phyloP scores from a whole-genome alignment of 2,888 invertebrate genomes.

The Athalia circularis region DNA sequence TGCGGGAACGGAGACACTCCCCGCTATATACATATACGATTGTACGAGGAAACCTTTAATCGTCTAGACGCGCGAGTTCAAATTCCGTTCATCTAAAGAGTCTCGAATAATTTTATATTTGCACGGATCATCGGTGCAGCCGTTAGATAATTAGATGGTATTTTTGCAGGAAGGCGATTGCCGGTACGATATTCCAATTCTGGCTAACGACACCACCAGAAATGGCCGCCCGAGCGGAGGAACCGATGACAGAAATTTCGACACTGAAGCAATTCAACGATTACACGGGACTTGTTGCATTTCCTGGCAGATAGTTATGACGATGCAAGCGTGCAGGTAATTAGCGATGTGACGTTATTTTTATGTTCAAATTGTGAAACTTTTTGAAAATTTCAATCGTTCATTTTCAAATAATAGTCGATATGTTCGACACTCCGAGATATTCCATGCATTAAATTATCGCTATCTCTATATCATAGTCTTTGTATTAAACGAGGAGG shows the following conservation, averaged over 20 bases:
- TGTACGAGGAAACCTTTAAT: constrained; percentile 18
- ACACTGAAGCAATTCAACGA: no score
- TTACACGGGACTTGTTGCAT: constrained; percentile 7
- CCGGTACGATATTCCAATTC: no score
- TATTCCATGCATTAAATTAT: constrained; percentile 2
- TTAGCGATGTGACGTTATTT: constrained; percentile 16
- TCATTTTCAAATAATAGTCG: constrained; percentile 22
- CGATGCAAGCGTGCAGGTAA: constrained; percentile 1
- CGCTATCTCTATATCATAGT: no score
- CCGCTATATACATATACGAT: constrained; percentile 10
- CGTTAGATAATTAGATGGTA: no score
- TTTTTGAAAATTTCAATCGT: constrained; percentile 30
- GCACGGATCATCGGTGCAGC: neutral
- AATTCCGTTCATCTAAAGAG: neutral
- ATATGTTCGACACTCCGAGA: constrained; percentile 18
- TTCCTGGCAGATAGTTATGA: constrained; percentile 35
- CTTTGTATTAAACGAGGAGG: constrained; percentile 21
- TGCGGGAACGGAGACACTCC: constrained; percentile 5
- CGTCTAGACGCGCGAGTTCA: constrained; percentile 15
- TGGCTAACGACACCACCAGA: no score
- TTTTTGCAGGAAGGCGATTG: no score
- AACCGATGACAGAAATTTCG: neutral
- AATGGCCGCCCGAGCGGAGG: neutral
- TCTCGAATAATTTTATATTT: neutral
- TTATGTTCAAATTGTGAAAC: constrained; percentile 22